Percentiles rank a stretch among this genome's conserved stretches.
phyloP scores from a whole-genome alignment of 2,113 vertebrate genomes.

The Zeus faber region DNA sequence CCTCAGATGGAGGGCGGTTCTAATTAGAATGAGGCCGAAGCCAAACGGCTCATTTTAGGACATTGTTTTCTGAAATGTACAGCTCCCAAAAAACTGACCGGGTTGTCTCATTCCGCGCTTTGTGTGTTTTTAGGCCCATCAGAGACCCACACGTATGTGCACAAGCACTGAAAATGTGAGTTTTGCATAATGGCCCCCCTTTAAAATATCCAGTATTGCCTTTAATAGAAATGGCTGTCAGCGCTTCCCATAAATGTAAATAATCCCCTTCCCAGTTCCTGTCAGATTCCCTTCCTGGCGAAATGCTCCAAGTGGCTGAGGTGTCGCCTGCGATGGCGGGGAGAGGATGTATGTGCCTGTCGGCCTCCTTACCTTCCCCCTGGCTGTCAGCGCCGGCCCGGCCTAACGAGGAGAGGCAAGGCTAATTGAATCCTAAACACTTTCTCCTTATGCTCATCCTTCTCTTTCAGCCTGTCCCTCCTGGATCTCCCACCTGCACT shows the following conservation, averaged over 20 bases:
- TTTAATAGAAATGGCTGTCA: conserved; percentile 32
- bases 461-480: conserved; percentile 14
- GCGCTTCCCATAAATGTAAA: conserved; percentile 31
- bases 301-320: conserved; percentile 29
- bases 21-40: too few species aligned
- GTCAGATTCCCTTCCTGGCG: conserved; percentile 16
- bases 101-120: too few species aligned
- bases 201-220: background rate
- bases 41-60: too few species aligned
- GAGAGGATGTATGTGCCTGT: conserved; percentile 30
- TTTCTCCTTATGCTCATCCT: conserved; percentile 47
- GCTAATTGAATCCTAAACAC: conserved; percentile 65
- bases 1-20: too few species aligned
- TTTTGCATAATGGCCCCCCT: too few species aligned
- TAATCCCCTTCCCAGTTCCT: conserved; percentile 27
- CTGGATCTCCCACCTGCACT: conserved; percentile 8
- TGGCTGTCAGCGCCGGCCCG: conserved; percentile 39
- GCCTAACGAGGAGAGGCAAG: conserved; percentile 50
- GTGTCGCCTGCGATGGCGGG: conserved; percentile 33
- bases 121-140: too few species aligned
- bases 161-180: too few species aligned
- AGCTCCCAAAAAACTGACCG: too few species aligned
- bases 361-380: conserved; percentile 21
- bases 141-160: too few species aligned
- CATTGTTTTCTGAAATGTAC: too few species aligned